Conservation (phyloP, 1,140 invertebrate species). For the Mactra quadrangularis region DNA sequence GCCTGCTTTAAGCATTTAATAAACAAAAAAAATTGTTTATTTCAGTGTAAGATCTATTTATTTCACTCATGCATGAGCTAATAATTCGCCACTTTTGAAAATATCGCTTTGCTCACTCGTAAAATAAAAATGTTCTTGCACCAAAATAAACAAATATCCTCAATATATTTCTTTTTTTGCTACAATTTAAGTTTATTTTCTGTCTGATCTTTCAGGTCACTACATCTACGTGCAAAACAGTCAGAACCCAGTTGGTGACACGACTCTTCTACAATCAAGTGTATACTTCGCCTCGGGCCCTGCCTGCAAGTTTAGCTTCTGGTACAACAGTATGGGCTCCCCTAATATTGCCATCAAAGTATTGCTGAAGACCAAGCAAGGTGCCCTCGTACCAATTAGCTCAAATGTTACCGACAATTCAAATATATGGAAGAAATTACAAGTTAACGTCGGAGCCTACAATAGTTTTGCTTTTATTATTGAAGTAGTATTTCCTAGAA, state of each 20-base stretch:
- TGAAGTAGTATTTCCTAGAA: constrained; percentile 63
- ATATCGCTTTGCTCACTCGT: too few species aligned
- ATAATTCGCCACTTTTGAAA: too few species aligned
- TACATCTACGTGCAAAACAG: constrained; percentile 90
- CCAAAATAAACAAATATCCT: too few species aligned
- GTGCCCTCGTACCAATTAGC: neutral
- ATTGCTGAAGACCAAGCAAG: constrained; percentile 55
- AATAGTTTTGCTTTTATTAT: constrained; percentile 62
- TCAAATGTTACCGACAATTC: constrained; percentile 64
- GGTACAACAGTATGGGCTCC: constrained; percentile 90
- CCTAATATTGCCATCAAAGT: constrained; percentile 60
- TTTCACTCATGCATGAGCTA: too few species aligned
- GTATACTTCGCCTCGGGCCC: constrained; percentile 66
- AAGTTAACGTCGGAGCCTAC: constrained; percentile 55
- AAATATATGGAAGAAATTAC: constrained; percentile 63
- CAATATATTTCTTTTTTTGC: too few species aligned
- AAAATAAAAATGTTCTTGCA: too few species aligned
- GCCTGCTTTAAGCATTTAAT: too few species aligned
- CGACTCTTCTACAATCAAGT: constrained; percentile 71
- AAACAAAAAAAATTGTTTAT: too few species aligned
- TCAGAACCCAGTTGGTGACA: constrained; percentile 63
- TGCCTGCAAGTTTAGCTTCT: constrained; percentile 84
- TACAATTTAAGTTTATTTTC: too few species aligned
- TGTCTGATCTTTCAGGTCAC: constrained; percentile 82
- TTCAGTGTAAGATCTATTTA: too few species aligned